Evolutionary conservation across 2,888 invertebrate genomes (phyloP).

Genomic region (Zhengitettix transpicula): DNA sequence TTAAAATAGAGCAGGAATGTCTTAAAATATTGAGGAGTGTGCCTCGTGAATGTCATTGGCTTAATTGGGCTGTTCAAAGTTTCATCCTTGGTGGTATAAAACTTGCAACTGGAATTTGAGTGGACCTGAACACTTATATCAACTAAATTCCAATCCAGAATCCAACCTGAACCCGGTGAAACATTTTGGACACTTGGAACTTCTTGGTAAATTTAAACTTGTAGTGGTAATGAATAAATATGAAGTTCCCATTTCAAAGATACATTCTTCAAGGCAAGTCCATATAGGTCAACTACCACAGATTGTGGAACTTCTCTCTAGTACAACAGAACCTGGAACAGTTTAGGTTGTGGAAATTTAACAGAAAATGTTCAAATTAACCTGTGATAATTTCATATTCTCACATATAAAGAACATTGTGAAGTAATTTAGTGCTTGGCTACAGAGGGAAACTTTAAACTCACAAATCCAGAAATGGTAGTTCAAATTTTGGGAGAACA

Average conservation of each 20-base stretch:
- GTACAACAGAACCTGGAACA: not conserved
- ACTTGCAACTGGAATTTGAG: slow-evolving; percentile 62
- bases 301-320: slow-evolving; percentile 7
- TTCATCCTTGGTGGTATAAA: slow-evolving; percentile 61
- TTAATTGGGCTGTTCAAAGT: slow-evolving; percentile 82
- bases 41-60: too few species aligned
- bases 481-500: slow-evolving; percentile 76
- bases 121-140: slow-evolving; percentile 51
- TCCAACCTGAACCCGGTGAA: slow-evolving; percentile 69
- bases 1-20: too few species aligned
- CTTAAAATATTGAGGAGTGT: too few species aligned
- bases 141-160: slow-evolving; percentile 47
- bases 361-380: slow-evolving; percentile 67
- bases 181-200: slow-evolving; percentile 89
- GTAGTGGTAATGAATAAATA: slow-evolving; percentile 26
- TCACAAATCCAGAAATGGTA: slow-evolving; percentile 69
- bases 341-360: slow-evolving; percentile 19
- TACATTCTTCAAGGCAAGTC: too few species aligned
- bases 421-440: slow-evolving; percentile 73
- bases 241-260: too few species aligned
- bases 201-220: slow-evolving; percentile 79
- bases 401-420: slow-evolving; percentile 64
- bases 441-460: slow-evolving; percentile 67
- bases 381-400: slow-evolving; percentile 76
- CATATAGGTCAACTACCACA: slow-evolving; percentile 5